Conservation (phyloP, 2,797 vertebrate genomes). For the Manis pentadactyla region DNA sequence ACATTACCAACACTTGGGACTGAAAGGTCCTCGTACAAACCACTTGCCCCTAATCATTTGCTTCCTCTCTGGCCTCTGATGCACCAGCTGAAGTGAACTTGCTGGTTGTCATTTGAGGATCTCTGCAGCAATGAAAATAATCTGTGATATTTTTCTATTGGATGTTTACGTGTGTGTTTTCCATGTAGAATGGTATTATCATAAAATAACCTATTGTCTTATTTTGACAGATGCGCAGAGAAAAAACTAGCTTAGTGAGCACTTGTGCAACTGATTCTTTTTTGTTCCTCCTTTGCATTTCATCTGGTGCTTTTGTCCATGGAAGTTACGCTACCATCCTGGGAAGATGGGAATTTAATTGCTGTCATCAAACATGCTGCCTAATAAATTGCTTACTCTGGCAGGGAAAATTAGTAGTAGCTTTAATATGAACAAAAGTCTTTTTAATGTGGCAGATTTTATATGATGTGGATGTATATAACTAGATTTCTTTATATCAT, state of each 20-base stretch:
- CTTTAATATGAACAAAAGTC: slow-evolving; percentile 62
- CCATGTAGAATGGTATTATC: background rate
- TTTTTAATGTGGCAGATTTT: slow-evolving; percentile 59
- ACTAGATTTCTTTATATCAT: slow-evolving; percentile 70
- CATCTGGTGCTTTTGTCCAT: slow-evolving; percentile 72
- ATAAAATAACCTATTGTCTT: slow-evolving; percentile 29
- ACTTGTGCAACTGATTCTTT: background rate
- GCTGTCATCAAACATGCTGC: slow-evolving; percentile 76
- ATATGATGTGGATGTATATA: slow-evolving; percentile 59
- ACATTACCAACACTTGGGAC: background rate
- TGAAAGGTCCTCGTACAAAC: background rate
- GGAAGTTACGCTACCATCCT: slow-evolving; percentile 62
- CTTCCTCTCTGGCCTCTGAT: background rate
- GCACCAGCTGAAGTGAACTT: background rate
- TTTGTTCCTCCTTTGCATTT: slow-evolving; percentile 34
- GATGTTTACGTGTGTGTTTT: background rate
- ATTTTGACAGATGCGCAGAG: slow-evolving; percentile 50
- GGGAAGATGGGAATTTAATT: slow-evolving; percentile 76
- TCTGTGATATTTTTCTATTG: background rate
- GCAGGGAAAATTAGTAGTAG: slow-evolving; percentile 73
- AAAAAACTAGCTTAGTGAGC: slow-evolving; percentile 45
- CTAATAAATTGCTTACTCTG: slow-evolving; percentile 77
- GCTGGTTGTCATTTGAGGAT: background rate
- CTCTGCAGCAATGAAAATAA: background rate
- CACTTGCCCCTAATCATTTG: background rate